phyloP scores from a whole-genome alignment of 2,113 vertebrate species.

The Hystrix brachyura region DNA sequence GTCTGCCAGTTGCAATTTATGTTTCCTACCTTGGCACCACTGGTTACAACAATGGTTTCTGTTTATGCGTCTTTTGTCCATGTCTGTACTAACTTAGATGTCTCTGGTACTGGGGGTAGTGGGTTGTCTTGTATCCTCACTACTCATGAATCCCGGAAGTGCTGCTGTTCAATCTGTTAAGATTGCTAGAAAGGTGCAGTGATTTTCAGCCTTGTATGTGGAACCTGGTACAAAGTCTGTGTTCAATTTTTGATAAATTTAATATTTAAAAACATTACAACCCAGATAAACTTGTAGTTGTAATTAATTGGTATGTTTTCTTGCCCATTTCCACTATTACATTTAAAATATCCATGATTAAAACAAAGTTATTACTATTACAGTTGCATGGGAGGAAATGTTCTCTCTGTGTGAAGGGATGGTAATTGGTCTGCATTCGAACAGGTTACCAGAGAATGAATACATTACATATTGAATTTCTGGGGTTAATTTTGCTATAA shows the following conservation, averaged over 20 bases:
- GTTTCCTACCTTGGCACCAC: neutral
- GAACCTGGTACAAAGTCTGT: neutral
- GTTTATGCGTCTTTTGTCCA: neutral
- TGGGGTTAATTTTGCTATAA: neutral
- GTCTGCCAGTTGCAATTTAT: neutral
- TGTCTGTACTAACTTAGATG: neutral
- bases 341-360: constrained; percentile 41
- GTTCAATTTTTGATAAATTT: constrained; percentile 6
- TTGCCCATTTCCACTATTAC: neutral
- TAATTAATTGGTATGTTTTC: constrained; percentile 24
- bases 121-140: neutral
- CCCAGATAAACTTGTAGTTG: neutral
- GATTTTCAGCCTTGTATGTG: neutral
- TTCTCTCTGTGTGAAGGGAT: neutral
- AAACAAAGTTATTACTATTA: constrained; percentile 29
- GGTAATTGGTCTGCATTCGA: constrained; percentile 1
- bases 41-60: neutral
- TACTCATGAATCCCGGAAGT: neutral
- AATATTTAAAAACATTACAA: constrained; percentile 42
- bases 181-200: neutral
- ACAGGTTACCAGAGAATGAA: neutral
- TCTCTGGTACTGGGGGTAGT: neutral
- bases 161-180: neutral
- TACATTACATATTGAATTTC: neutral
- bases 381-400: constrained; percentile 15